Evolutionary conservation across 2,888 invertebrate genomes (phyloP), one percentile per base, ranked within the genome.

Genomic region (Caenorhabditis sp.): DNA sequence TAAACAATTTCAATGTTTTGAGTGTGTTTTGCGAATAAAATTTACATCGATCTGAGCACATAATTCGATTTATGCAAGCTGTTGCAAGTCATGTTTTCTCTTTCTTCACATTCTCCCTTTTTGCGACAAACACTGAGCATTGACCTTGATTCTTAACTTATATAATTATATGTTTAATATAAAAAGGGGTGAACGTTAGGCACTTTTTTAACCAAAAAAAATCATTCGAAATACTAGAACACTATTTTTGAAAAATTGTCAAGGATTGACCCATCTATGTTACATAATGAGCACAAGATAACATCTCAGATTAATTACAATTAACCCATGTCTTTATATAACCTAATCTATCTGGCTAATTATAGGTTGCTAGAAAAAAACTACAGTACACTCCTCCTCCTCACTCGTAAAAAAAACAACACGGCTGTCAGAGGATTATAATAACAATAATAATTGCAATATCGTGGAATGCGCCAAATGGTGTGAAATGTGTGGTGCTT

Each of bases 1-100:
- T 43, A 17, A 43, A 43, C 43, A 43, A 43, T 43, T 43, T 43
- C 43, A 43, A 43, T 43, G 43, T 43, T 43, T 43, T 43, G 43
- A 43, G 43, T 43, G 57, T 20, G 36, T 36, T 5, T 26, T 27
- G 67, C 64, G 68, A 73, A 73, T 66, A 73, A 68, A 65, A 73
- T 73, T 73, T 73, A 73, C 73, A 73, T 73, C 73, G 73, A 73
- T 73, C 73, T 73, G 59, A 70, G 53, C 20, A 23, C 59, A 59
- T 73, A 73, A 73, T 73, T 73, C 27, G 54, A 73, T 73, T 73
- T 23, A 65, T 59, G 68, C 68, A 65, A 65, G 68, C 68, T 73
- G 73, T 73, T 73, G 73, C 73, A 65, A 43, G 17, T 43, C 43
- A 10, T 43, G 14, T 17, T 43, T 43, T 43, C 31, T 31, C 10